A percentile compares a stretch with the other conserved stretches of the same genome.
Conservation (phyloP, 2,888 invertebrate genomes). For the Miltochrista miniata region DNA sequence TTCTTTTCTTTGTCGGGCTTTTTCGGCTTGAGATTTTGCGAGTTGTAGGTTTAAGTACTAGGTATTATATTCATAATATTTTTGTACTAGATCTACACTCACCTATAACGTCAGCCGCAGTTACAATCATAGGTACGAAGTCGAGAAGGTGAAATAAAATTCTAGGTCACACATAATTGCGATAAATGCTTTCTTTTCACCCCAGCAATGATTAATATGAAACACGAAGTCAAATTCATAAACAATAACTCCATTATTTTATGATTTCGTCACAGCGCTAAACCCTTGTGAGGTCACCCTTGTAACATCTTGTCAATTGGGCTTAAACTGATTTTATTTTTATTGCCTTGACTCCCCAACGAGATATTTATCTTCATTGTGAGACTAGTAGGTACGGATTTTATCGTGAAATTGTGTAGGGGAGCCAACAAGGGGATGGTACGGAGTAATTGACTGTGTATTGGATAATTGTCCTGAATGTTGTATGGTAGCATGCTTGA, state of each 20-base stretch:
- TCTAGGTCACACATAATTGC: not conserved
- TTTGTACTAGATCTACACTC: too few relatives aligned
- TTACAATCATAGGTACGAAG: too few relatives aligned
- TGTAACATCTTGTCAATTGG: slow-evolving; percentile 76
- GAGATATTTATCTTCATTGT: slow-evolving; percentile 80
- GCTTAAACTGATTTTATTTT: slow-evolving; percentile 79
- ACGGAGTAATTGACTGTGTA: slow-evolving; percentile 70
- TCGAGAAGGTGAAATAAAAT: too few relatives aligned
- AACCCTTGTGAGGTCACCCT: slow-evolving; percentile 40
- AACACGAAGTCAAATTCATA: slow-evolving; percentile 9
- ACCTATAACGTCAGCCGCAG: too few relatives aligned
- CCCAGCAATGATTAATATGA: not conserved
- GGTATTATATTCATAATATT: too few relatives aligned
- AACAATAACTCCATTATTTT: slow-evolving; percentile 10
- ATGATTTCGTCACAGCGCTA: slow-evolving; percentile 5
- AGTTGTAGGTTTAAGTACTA: too few relatives aligned
- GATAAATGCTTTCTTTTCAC: not conserved
- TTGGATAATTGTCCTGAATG: slow-evolving; percentile 69
- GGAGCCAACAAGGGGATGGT: slow-evolving; percentile 62
- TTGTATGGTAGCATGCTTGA: slow-evolving; percentile 18
- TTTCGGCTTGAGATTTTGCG: too few relatives aligned
- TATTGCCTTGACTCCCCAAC: slow-evolving; percentile 69
- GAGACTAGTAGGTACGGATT: slow-evolving; percentile 72
- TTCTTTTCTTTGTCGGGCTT: too few relatives aligned
- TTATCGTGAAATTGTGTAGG: slow-evolving; percentile 71